Evolutionary conservation across 1,140 invertebrate species (phyloP), one percentile per base, ranked within the genome.

Genomic region (Listronotus bonariensis): DNA sequence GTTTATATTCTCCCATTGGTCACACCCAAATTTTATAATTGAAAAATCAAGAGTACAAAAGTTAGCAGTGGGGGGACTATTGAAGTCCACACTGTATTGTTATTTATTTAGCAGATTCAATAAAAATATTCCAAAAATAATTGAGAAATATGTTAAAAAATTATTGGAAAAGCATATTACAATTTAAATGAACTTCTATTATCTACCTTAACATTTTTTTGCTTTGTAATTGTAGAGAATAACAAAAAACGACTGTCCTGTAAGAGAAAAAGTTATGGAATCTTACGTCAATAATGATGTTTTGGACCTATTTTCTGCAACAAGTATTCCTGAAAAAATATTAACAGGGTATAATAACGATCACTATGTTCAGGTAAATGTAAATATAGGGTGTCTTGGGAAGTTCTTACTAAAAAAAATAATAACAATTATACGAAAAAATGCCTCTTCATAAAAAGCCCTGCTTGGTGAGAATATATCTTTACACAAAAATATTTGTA

Each of bases 261-360:
- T 17, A 14, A 52, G 64, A 31, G 41, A 52, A 53, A 66, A 54
- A 49, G 52, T 60, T 9, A 36, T 66, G 40, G 49, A 59, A 12
- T 52, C 56, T 45, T 66, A 59, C 53, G 32, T 55, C 3, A 15
- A 2, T 10, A 59, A 66, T 32, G 64, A 66, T 41, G 6, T 66
- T 5, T 59, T 66, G 34, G 64, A 66, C 10, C 26, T 66, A 32
- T 34, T 20, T 42, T 8, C 48, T 15, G 36, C 34, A 17, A 55
- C 60, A 11, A 66, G 64, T 42, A 54, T 66, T 12, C 56, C 64
- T 40, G 64, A 66, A 51, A 52, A 48, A 55, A 15, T 59, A 17
- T 14, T 60, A 14, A 11, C 45, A 4, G 64, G 51, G 18, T 42
- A 57, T 17, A 40, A 9, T 14, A 41, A 20, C 10, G 62, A 65